Conservation (phyloP, 2,113 vertebrate species). For the Mungos mungo region DNA sequence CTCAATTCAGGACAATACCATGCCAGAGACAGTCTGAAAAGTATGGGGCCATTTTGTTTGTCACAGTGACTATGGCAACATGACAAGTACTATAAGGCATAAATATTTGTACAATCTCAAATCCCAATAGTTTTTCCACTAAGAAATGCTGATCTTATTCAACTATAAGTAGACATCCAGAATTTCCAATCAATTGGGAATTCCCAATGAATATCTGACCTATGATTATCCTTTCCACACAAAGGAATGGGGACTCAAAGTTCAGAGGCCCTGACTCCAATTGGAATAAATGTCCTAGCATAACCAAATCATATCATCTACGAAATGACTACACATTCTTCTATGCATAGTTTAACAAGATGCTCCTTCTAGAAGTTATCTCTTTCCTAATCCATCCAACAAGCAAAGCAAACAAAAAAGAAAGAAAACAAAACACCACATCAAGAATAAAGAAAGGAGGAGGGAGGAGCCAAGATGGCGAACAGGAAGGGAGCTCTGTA, state of each 20-base stretch:
- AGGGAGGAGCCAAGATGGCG: background rate
- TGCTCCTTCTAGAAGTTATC: background rate
- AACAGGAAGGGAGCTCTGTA: too few species aligned
- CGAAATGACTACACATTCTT: background rate
- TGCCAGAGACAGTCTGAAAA: background rate
- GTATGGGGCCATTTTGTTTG: background rate
- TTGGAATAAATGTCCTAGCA: slow-evolving; percentile 14
- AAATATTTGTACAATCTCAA: background rate
- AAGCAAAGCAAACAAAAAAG: background rate
- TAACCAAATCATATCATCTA: background rate
- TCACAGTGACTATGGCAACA: background rate
- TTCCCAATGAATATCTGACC: background rate
- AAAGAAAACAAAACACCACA: background rate
- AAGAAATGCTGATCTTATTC: background rate
- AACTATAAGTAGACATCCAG: background rate
- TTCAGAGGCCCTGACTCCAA: background rate
- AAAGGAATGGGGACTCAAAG: background rate
- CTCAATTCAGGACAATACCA: background rate
- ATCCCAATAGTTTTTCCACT: background rate
- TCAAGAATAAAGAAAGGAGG: background rate
- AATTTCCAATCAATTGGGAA: background rate
- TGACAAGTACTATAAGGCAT: background rate
- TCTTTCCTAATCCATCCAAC: background rate
- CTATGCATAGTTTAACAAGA: background rate
- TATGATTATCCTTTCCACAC: background rate